These are phyloP conservation scores for Eupeodes latifasciatus DNA, from an alignment of 2,888 invertebrate genomes.

Conservation along the genomic window DNA sequence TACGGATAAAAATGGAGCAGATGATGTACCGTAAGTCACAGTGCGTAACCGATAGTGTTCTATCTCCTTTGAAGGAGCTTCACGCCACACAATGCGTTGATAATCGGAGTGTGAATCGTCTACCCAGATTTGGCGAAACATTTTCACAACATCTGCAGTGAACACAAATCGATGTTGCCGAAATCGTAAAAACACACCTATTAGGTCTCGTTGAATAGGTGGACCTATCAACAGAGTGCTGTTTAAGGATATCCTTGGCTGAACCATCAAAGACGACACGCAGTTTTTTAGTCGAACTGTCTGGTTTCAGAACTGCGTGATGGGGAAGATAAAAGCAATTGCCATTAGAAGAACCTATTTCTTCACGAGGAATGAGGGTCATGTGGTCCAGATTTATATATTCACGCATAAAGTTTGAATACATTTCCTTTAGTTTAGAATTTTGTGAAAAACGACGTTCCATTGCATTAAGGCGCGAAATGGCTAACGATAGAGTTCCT, in stretches of 20 bases:
- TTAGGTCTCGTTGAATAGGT: conserved; percentile 54
- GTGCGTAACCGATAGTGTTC: conserved; percentile 35
- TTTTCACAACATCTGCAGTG: not conserved
- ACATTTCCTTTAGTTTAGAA: conserved; percentile 9
- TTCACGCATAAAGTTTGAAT: conserved; percentile 39
- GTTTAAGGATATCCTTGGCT: conserved; percentile 53
- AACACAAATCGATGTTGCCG: conserved; percentile 58
- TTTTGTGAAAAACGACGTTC: conserved; percentile 31
- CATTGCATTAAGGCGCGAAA: conserved; percentile 35
- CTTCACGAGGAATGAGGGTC: conserved; percentile 26
- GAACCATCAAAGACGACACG: conserved; percentile 47
- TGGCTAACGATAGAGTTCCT: conserved; percentile 33
- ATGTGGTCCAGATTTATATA: conserved; percentile 41
- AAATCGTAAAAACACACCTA: conserved; percentile 68
- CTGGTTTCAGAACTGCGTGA: conserved; percentile 64
- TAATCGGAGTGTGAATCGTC: not conserved
- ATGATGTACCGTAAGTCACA: conserved; percentile 1
- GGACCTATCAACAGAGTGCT: conserved; percentile 25
- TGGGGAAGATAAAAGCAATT: conserved; percentile 70
- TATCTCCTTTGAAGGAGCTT: conserved; percentile 25
- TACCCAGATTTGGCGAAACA: conserved; percentile 24
- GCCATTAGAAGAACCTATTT: conserved; percentile 2
- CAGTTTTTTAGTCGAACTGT: conserved; percentile 47
- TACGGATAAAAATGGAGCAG: too few species aligned
- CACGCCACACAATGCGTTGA: conserved; percentile 58